Conservation (phyloP, 2,113 vertebrate genomes). For the Hippopotamus amphibius region DNA sequence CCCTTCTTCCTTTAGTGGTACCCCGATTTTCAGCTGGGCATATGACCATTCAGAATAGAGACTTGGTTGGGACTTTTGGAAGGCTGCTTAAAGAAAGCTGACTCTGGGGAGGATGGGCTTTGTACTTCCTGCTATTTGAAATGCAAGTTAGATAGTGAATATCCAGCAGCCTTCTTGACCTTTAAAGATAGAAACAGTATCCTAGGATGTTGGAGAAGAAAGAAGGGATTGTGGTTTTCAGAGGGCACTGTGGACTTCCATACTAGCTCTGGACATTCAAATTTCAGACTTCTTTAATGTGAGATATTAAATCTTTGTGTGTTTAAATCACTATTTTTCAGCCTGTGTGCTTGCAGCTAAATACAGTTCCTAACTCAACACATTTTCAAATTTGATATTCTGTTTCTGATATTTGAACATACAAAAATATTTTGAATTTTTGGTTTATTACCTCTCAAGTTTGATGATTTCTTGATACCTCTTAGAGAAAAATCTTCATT, state of each 20-base stretch:
- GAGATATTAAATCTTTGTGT: slow-evolving; percentile 14
- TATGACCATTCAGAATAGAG: background rate
- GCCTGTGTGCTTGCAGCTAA: background rate
- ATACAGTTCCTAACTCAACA: slow-evolving; percentile 3
- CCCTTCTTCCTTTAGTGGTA: background rate
- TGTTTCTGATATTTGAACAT: slow-evolving; percentile 15
- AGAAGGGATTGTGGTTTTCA: background rate
- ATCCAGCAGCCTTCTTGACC: background rate
- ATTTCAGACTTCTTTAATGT: slow-evolving; percentile 52
- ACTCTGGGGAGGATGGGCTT: background rate
- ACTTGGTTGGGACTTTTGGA: background rate
- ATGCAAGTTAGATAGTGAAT: background rate
- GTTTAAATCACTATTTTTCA: slow-evolving; percentile 42
- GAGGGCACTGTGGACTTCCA: background rate
- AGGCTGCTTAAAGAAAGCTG: background rate
- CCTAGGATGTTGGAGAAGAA: background rate
- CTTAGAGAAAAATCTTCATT: slow-evolving; percentile 50
- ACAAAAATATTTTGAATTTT: slow-evolving; percentile 45
- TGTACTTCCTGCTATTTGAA: background rate
- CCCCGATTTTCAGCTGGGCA: background rate
- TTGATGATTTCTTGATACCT: slow-evolving; percentile 30
- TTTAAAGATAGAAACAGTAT: background rate
- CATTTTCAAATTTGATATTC: slow-evolving; percentile 57
- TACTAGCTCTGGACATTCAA: background rate
- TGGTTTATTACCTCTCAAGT: background rate